These are phyloP conservation scores for Oryzias javanicus DNA, from an alignment of 2,113 vertebrate species.

Conservation along the genomic window DNA sequence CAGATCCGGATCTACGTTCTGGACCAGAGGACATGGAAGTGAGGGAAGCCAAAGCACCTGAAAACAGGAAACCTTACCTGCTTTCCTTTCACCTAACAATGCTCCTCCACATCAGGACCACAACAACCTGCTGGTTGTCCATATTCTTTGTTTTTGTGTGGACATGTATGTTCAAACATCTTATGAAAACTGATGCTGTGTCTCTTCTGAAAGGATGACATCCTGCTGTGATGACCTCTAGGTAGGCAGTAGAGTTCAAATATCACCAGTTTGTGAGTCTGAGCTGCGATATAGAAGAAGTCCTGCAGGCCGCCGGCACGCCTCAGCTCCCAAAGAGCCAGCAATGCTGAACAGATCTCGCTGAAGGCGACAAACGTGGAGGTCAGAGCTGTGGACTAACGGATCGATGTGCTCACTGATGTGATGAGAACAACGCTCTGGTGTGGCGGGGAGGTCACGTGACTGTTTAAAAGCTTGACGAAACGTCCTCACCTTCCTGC, in stretches of 20 bases:
- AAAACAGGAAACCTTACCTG: not conserved
- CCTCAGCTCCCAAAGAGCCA: conserved; percentile 64
- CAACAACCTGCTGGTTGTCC: no score
- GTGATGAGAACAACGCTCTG: no score
- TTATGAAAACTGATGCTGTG: no score
- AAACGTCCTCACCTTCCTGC: no score
- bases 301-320: conserved; percentile 52
- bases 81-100: no score
- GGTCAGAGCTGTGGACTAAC: conserved; percentile 22
- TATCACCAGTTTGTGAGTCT: conserved; percentile 76
- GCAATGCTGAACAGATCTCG: conserved; percentile 77
- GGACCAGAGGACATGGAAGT: conserved; percentile 69
- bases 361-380: conserved; percentile 41
- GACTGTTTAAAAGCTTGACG: no score
- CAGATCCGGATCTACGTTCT: conserved; percentile 72
- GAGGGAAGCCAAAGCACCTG: conserved; percentile 86
- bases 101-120: no score
- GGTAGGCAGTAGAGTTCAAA: conserved; percentile 88
- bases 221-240: conserved; percentile 80
- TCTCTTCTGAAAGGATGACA: conserved; percentile 81
- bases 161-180: no score
- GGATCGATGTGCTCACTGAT: not conserved
- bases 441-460: no score
- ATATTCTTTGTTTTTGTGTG: no score
- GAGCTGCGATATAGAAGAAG: conserved; percentile 81